A percentile compares a stretch with the other conserved stretches of the same genome.
Conservation (phyloP, 2,113 vertebrate species). For the Trinectes maculatus region DNA sequence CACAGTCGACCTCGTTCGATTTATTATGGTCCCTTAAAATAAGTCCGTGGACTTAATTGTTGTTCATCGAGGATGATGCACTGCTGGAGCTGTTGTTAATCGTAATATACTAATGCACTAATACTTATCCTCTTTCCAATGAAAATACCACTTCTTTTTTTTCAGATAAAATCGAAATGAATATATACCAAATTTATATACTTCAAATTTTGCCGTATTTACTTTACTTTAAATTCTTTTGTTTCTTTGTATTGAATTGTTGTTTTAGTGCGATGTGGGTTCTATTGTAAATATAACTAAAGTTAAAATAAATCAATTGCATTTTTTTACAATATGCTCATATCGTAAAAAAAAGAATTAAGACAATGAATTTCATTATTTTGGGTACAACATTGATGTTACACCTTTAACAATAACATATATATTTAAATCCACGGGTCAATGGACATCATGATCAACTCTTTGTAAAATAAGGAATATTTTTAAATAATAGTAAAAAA, state of each 20-base stretch:
- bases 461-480: neutral
- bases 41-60: neutral
- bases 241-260: no score
- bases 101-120: no score
- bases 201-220: neutral
- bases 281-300: neutral
- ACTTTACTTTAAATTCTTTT: neutral
- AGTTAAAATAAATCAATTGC: neutral
- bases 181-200: neutral
- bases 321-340: neutral
- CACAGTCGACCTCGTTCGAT: constrained; percentile 27
- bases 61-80: neutral
- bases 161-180: neutral
- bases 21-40: constrained; percentile 15
- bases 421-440: constrained; percentile 9
- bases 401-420: neutral
- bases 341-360: neutral
- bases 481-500: neutral
- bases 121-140: neutral
- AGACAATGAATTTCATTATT: neutral
- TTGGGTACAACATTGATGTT: constrained; percentile 1
- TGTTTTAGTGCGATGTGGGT: neutral
- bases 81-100: neutral
- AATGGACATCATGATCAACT: no score
- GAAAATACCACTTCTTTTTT: neutral